Conservation (phyloP, 1,140 invertebrate species). For the Diuraphis noxia region DNA sequence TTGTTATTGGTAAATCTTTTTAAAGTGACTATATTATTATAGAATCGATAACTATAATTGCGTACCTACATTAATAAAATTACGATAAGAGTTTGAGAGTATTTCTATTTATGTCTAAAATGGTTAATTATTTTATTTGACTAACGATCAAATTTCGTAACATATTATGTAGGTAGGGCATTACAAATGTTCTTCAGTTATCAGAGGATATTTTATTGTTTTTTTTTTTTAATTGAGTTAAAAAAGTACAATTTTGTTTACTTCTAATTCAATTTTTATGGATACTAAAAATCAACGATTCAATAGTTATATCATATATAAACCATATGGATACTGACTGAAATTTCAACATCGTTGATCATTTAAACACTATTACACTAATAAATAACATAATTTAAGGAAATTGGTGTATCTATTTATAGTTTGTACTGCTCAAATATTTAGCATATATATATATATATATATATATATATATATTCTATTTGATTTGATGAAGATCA, state of each 20-base stretch:
- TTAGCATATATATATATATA: no score
- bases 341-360: neutral
- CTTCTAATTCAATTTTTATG: neutral
- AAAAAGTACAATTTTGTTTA: neutral
- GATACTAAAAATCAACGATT: neutral
- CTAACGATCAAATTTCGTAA: neutral
- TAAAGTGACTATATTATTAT: neutral
- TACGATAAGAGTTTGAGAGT: neutral
- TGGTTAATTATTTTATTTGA: neutral
- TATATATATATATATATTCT: no score
- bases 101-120: neutral
- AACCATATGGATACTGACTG: neutral
- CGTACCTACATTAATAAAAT: neutral
- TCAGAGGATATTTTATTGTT: neutral
- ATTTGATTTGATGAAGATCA: neutral
- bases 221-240: no score
- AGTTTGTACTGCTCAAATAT: neutral
- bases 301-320: neutral
- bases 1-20: neutral
- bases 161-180: neutral
- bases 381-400: neutral
- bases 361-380: neutral
- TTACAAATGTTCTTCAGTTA: neutral
- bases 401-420: neutral
- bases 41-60: neutral